Evolutionary conservation across 2,888 invertebrate genomes (phyloP).

Genomic region (Drosophila percnosoma): DNA sequence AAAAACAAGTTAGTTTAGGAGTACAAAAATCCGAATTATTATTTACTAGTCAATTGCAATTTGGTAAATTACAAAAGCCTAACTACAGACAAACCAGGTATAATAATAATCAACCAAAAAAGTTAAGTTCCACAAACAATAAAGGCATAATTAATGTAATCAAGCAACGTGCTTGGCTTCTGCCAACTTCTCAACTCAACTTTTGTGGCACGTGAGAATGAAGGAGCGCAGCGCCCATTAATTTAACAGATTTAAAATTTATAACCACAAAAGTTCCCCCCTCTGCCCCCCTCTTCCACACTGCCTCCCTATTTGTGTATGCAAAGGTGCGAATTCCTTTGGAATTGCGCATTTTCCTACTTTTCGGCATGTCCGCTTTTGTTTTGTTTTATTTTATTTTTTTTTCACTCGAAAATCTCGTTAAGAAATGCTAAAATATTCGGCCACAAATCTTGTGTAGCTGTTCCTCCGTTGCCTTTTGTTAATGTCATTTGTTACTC

Average conservation of each 20-base stretch:
- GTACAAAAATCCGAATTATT: background rate
- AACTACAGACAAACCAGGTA: conserved; percentile 5
- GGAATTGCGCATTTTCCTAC: conserved; percentile 36
- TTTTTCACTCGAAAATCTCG: conserved; percentile 53
- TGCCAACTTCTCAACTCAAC: conserved; percentile 47
- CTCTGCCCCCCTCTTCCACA: conserved; percentile 1
- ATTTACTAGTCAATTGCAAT: conserved; percentile 25
- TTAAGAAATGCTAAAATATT: conserved; percentile 77
- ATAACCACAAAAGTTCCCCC: conserved; percentile 70
- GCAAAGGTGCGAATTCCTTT: conserved; percentile 78
- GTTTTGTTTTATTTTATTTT: conserved; percentile 9
- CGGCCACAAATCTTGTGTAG: conserved; percentile 77
- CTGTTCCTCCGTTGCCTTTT: conserved; percentile 52
- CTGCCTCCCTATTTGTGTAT: conserved; percentile 63
- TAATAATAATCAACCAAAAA: conserved; percentile 20
- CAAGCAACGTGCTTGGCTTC: conserved; percentile 69
- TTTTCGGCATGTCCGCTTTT: conserved; percentile 38
- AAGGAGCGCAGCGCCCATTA: conserved; percentile 74
- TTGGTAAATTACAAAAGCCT: conserved; percentile 30
- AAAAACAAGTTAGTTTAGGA: conserved; percentile 4
- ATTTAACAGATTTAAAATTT: conserved; percentile 84
- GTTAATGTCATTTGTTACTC: conserved; percentile 69
- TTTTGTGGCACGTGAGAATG: conserved; percentile 66
- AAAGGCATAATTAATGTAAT: conserved; percentile 84
- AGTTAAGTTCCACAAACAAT: conserved; percentile 60